These are phyloP conservation scores for Sphecodes monilicornis DNA, from an alignment of 2,888 invertebrate genomes.

Conservation along the genomic window DNA sequence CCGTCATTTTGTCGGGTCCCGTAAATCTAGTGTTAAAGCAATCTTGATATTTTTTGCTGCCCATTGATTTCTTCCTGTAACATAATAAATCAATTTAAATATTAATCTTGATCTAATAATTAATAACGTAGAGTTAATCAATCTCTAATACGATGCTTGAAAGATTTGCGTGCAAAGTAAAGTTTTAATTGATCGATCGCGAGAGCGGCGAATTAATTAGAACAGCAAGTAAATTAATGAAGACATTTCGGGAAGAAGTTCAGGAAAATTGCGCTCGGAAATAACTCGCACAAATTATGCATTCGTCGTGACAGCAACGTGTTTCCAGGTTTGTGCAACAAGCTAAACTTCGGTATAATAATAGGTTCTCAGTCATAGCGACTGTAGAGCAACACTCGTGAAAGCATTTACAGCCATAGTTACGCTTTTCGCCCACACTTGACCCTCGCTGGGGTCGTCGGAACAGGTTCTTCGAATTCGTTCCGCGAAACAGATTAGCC, in stretches of 20 bases:
- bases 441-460: neutral
- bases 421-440: constrained; percentile 3
- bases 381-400: neutral
- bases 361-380: neutral
- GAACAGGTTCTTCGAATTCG: constrained; percentile 43
- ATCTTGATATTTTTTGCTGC: too few species aligned
- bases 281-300: neutral
- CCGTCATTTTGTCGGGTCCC: too few species aligned
- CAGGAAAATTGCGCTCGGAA: neutral
- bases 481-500: constrained; percentile 54
- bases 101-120: too few species aligned
- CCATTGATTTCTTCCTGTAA: too few species aligned
- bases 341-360: neutral
- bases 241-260: neutral
- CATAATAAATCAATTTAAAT: too few species aligned
- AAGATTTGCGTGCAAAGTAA: too few species aligned
- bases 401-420: neutral
- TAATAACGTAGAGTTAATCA: too few species aligned
- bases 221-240: neutral
- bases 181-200: neutral
- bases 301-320: neutral
- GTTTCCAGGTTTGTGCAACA: neutral
- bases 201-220: neutral
- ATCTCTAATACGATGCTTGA: too few species aligned
- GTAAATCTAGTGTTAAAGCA: too few species aligned